phyloP scores from a whole-genome alignment of 2,113 vertebrate species.

The Nannobrachium achirus region DNA sequence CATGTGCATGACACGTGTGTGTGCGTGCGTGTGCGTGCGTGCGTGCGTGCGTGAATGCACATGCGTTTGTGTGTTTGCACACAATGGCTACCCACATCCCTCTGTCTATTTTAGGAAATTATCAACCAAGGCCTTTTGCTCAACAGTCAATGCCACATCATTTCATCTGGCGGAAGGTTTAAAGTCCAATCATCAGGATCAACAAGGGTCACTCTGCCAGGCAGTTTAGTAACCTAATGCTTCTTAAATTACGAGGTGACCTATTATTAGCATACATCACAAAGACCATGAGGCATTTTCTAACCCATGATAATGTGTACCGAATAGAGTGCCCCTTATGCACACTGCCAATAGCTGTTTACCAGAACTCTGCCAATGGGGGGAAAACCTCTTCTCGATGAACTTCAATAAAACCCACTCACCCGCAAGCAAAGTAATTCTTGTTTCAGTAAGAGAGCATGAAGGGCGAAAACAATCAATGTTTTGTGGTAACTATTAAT shows the following conservation, averaged over 20 bases:
- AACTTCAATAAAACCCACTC: background rate
- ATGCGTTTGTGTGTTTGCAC: background rate
- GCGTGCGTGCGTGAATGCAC: background rate
- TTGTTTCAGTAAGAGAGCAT: background rate
- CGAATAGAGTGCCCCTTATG: background rate
- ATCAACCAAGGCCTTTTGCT: background rate
- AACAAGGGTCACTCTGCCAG: background rate
- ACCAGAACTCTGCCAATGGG: background rate
- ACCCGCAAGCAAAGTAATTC: background rate
- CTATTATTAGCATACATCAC: too few relatives aligned
- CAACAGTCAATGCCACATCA: background rate
- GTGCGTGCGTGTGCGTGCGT: slow-evolving; percentile 2
- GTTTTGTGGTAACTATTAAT: background rate
- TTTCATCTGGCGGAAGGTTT: background rate
- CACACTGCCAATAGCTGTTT: background rate
- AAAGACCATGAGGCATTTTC: too few relatives aligned
- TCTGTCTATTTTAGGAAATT: background rate
- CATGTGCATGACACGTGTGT: background rate
- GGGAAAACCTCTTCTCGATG: background rate
- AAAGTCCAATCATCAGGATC: background rate
- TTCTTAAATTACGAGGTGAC: background rate
- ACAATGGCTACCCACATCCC: background rate
- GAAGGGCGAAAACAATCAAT: background rate
- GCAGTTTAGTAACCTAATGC: background rate
- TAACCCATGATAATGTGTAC: background rate